Evolutionary conservation across 1,140 invertebrate genomes (phyloP).

Genomic region (Euglossa dilemma): DNA sequence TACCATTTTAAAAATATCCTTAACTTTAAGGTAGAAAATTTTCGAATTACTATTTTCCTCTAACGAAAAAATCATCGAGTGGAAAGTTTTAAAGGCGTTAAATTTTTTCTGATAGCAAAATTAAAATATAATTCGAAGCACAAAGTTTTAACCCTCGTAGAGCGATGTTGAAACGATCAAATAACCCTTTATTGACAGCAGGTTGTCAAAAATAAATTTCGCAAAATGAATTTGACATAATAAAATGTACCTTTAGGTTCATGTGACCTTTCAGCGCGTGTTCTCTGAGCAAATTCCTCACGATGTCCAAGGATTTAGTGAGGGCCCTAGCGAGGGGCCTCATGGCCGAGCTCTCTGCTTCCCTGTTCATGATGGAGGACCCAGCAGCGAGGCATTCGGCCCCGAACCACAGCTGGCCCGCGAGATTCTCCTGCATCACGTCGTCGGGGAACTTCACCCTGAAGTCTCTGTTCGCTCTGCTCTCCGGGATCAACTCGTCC

Average conservation of each 20-base stretch:
- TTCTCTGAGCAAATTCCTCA: conserved; percentile 94
- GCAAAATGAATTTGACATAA: too few species aligned
- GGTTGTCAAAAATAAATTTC: too few species aligned
- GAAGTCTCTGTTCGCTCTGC: conserved; percentile 96
- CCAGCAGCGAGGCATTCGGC: conserved; percentile 97
- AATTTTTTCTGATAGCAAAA: too few species aligned
- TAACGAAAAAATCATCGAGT: too few species aligned
- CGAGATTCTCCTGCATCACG: conserved; percentile 98
- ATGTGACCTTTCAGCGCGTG: conserved; percentile 85
- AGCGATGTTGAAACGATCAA: too few species aligned
- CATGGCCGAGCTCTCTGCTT: conserved; percentile 97
- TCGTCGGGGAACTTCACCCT: conserved; percentile 99
- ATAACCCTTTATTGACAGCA: too few species aligned
- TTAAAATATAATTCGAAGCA: too few species aligned
- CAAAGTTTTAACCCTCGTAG: too few species aligned
- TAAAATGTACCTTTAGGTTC: conserved; percentile 80
- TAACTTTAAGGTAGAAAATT: too few species aligned
- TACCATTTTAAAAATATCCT: too few species aligned
- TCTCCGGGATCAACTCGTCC: conserved; percentile 95
- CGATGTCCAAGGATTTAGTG: conserved; percentile 96
- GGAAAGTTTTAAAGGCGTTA: too few species aligned
- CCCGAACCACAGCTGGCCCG: conserved; percentile 99
- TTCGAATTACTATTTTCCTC: too few species aligned
- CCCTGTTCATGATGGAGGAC: conserved; percentile 98
- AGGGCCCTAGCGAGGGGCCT: conserved; percentile 97